These are phyloP conservation scores for Morinoia aosen DNA, from an alignment of 2,888 invertebrate species.

Conservation along the genomic window DNA sequence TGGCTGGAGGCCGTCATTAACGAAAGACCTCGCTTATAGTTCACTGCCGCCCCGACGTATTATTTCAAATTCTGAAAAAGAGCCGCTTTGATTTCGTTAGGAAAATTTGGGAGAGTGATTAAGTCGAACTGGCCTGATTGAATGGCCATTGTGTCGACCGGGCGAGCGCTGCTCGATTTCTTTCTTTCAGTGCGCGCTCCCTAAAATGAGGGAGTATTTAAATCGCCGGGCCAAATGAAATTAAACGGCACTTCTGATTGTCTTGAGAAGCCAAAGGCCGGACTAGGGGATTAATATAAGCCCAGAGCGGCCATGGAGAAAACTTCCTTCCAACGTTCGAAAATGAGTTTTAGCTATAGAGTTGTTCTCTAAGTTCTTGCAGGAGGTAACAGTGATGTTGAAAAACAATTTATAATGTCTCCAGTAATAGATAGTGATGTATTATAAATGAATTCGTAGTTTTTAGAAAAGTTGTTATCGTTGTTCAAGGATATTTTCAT, in stretches of 20 bases:
- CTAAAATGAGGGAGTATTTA: conserved; percentile 48
- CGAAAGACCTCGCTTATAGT: conserved; percentile 40
- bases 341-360: not conserved
- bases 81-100: conserved; percentile 31
- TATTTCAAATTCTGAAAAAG: conserved; percentile 34
- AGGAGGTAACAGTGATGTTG: not conserved
- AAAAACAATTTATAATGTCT: not conserved
- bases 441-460: not conserved
- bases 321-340: not conserved
- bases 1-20: not conserved
- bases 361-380: not conserved
- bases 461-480: too few species aligned
- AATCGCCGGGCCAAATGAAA: conserved; percentile 13
- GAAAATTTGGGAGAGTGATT: conserved; percentile 40
- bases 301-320: not conserved
- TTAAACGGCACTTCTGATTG: conserved; percentile 52
- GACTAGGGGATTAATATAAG: not conserved
- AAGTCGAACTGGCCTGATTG: conserved; percentile 46
- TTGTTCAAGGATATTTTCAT: too few species aligned
- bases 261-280: conserved; percentile 29
- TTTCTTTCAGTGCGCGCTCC: not conserved
- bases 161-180: not conserved
- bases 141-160: conserved; percentile 41
- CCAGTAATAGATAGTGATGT: not conserved
- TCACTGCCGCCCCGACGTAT: conserved; percentile 30